phyloP scores from a whole-genome alignment of 2,797 vertebrate species.

The Heteromormyrus szaboi region DNA sequence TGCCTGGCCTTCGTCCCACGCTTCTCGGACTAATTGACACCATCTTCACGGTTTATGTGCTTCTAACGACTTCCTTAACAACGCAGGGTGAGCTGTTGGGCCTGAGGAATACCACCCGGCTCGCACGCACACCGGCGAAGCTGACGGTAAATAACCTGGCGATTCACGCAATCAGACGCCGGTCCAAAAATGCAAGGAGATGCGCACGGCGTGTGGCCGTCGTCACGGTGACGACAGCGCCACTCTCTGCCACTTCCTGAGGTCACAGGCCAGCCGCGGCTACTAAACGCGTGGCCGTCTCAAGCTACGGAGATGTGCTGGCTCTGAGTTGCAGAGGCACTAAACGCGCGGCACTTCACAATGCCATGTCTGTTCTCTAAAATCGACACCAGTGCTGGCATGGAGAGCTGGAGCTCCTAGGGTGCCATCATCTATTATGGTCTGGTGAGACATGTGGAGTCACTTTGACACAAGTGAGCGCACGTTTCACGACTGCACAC shows the following conservation, averaged over 20 bases:
- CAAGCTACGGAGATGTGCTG: not conserved
- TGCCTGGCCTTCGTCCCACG: not conserved
- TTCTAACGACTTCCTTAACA: slow-evolving; percentile 2
- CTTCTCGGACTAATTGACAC: not conserved
- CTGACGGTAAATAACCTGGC: not conserved
- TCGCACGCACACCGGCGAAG: not conserved
- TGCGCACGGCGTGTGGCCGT: not conserved
- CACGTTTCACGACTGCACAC: not conserved
- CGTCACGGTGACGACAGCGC: not conserved
- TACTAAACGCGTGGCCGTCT: not conserved
- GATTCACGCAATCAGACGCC: not conserved
- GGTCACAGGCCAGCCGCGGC: slow-evolving; percentile 1
- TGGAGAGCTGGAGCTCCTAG: slow-evolving; percentile 25
- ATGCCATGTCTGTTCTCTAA: slow-evolving; percentile 26
- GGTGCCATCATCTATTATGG: slow-evolving; percentile 34
- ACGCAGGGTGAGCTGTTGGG: not conserved
- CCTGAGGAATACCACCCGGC: not conserved
- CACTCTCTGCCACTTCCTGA: not conserved
- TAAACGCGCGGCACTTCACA: not conserved
- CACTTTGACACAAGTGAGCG: slow-evolving; percentile 4
- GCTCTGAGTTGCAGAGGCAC: not conserved
- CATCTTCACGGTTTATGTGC: slow-evolving; percentile 6
- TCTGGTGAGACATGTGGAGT: slow-evolving; percentile 18
- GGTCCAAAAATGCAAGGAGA: not conserved
- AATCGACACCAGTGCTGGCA: slow-evolving; percentile 27